These are phyloP conservation scores for Cosmopolites sordidus DNA, from an alignment of 2,888 invertebrate genomes.

Conservation along the genomic window DNA sequence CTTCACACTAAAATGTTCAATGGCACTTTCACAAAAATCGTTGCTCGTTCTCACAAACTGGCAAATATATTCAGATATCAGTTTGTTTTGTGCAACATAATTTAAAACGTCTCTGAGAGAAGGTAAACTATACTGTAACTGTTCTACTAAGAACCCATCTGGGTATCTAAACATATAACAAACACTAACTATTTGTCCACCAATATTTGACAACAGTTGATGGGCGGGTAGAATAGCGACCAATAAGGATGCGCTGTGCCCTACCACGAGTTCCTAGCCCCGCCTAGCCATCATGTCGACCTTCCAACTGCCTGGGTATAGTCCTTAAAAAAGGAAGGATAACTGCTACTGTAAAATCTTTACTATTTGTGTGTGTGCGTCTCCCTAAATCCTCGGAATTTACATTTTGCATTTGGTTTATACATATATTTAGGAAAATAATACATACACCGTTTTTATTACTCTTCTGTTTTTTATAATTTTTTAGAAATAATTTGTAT, in stretches of 20 bases:
- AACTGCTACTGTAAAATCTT: constrained; percentile 38
- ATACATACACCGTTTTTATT: constrained; percentile 9
- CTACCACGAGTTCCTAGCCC: constrained; percentile 43
- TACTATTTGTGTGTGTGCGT: constrained; percentile 33
- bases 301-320: constrained; percentile 37
- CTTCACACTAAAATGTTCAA: not conserved
- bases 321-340: constrained; percentile 35
- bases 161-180: constrained; percentile 51
- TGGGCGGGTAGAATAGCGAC: constrained; percentile 42
- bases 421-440: constrained; percentile 23
- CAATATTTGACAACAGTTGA: constrained; percentile 51
- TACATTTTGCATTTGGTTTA: constrained; percentile 33
- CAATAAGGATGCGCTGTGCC: constrained; percentile 41
- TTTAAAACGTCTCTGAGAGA: constrained; percentile 43
- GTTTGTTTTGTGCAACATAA: constrained; percentile 33
- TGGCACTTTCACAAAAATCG: constrained; percentile 4
- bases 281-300: constrained; percentile 50
- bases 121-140: constrained; percentile 46
- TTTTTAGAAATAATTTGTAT: too few species aligned
- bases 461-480: constrained; percentile 5
- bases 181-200: constrained; percentile 51
- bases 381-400: constrained; percentile 36
- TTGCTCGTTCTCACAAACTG: constrained; percentile 10
- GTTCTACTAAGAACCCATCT: constrained; percentile 46
- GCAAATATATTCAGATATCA: constrained; percentile 11